These are phyloP conservation scores for Cetonia aurata DNA, from an alignment of 2,888 invertebrate species.

Conservation along the genomic window DNA sequence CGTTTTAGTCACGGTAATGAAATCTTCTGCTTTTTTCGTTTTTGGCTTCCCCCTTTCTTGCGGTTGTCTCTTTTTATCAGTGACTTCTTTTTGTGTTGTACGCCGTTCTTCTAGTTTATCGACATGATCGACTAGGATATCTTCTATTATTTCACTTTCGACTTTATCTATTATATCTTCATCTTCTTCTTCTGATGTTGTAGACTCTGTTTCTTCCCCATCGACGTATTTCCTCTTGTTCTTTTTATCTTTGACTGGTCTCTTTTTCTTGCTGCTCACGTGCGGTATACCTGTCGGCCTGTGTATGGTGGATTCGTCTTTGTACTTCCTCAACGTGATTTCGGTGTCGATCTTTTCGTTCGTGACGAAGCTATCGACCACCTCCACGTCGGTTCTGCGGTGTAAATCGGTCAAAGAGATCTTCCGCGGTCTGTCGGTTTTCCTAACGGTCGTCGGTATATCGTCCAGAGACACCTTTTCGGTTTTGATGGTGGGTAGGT, in stretches of 20 bases:
- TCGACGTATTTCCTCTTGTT: slow-evolving; percentile 15
- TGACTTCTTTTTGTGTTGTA: slow-evolving; percentile 34
- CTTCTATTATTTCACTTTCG: slow-evolving; percentile 24
- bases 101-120: not conserved
- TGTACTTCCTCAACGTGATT: slow-evolving; percentile 34
- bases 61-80: slow-evolving; percentile 51
- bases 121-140: not conserved
- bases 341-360: slow-evolving; percentile 43
- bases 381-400: slow-evolving; percentile 6
- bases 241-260: not conserved
- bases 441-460: not conserved
- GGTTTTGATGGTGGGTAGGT: slow-evolving; percentile 36
- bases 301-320: slow-evolving; percentile 25
- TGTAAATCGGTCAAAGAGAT: slow-evolving; percentile 45
- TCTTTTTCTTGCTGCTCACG: slow-evolving; percentile 6
- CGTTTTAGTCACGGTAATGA: slow-evolving; percentile 35
- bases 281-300: slow-evolving; percentile 21
- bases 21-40: slow-evolving; percentile 46
- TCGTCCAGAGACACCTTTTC: slow-evolving; percentile 30
- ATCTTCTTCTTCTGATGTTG: slow-evolving; percentile 24
- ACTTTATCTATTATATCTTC: slow-evolving; percentile 14
- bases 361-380: slow-evolving; percentile 31
- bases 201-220: slow-evolving; percentile 35
- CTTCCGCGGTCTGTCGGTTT: slow-evolving; percentile 48
- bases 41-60: slow-evolving; percentile 55